phyloP scores from a whole-genome alignment of 2,113 vertebrate species.

The Genyomyrus donnyi region DNA sequence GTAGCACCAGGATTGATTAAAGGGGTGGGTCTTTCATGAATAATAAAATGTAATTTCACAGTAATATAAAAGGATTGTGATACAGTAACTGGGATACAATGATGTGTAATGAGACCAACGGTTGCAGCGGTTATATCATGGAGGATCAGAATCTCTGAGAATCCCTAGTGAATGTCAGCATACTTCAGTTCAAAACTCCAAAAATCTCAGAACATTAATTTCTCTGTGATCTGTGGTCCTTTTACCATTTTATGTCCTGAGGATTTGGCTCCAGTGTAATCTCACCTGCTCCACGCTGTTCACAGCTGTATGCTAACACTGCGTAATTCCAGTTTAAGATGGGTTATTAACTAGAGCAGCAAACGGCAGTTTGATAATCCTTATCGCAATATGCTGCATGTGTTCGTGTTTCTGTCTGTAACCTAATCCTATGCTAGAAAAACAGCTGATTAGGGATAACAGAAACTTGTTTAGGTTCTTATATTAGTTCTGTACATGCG shows the following conservation, averaged over 20 bases:
- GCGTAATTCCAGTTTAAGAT: constrained; percentile 46
- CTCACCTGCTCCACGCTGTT: constrained; percentile 30
- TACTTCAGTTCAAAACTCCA: not conserved
- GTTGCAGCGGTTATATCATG: not conserved
- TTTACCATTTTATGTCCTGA: not conserved
- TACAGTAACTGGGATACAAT: not conserved
- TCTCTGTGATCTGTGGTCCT: not conserved
- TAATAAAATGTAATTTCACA: constrained; percentile 29
- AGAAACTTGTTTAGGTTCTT: not conserved
- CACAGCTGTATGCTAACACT: constrained; percentile 42
- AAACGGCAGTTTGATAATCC: constrained; percentile 45
- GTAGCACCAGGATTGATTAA: too few relatives aligned
- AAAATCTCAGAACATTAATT: not conserved
- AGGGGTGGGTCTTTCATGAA: not conserved
- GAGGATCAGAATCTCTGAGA: not conserved
- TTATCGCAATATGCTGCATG: constrained; percentile 49
- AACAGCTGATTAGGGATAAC: not conserved
- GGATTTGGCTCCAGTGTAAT: constrained; percentile 23
- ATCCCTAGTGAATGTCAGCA: not conserved
- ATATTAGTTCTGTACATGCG: not conserved
- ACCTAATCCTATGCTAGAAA: not conserved
- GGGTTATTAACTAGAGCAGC: constrained; percentile 46
- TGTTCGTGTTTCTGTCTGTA: not conserved
- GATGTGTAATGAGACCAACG: not conserved
- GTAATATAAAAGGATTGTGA: not conserved